phyloP scores from a whole-genome alignment of 2,113 vertebrate genomes.

The Cinclus cinclus region DNA sequence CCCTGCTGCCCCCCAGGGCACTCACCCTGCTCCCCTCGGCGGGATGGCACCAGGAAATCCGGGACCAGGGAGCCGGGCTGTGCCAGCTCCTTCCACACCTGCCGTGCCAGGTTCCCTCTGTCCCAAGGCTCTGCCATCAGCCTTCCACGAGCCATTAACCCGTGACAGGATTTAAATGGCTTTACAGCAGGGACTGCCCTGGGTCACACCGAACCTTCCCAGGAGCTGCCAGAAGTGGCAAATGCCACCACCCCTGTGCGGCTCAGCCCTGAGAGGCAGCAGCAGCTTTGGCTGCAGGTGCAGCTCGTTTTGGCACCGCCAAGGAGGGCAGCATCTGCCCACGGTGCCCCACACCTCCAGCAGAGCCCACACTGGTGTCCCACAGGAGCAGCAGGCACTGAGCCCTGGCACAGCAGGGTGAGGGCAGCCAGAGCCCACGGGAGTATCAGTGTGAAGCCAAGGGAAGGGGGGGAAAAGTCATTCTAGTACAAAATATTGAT shows the following conservation, averaged over 20 bases:
- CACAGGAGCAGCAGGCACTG: fast-evolving
- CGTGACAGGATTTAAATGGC: neutral
- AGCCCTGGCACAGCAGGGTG: neutral
- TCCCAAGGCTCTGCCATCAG: neutral
- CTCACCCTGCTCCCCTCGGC: fast-evolving
- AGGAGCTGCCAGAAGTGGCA: neutral
- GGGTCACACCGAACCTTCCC: neutral
- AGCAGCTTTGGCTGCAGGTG: fast-evolving
- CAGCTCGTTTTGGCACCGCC: neutral
- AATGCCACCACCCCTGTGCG: neutral
- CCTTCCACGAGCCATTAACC: neutral
- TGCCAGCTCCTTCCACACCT: neutral
- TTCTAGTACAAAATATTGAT: neutral
- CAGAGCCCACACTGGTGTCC: neutral
- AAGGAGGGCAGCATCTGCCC: neutral
- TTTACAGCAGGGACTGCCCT: neutral
- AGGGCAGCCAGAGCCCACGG: fast-evolving
- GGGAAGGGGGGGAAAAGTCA: fast-evolving
- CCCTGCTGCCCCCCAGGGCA: neutral
- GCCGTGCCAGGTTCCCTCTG: neutral
- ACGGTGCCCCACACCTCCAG: fast-evolving
- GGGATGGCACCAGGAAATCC: fast-evolving
- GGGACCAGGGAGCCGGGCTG: fast-evolving
- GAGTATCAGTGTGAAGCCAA: neutral
- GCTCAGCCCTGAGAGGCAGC: neutral